phyloP scores from a whole-genome alignment of 1,140 invertebrate genomes.

The Tetranychus urticae region DNA sequence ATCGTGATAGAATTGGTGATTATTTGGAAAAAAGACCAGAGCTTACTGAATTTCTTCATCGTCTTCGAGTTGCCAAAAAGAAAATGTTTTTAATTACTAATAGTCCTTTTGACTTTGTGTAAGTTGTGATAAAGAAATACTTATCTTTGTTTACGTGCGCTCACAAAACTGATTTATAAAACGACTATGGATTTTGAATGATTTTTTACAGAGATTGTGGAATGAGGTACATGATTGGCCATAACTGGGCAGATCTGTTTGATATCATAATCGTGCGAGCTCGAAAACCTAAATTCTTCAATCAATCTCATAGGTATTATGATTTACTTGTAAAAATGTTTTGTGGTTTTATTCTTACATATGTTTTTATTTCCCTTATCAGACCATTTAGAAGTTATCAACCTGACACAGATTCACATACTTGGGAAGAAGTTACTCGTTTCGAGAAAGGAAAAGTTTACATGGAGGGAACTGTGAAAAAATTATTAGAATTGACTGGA shows the following conservation, averaged over 20 bases:
- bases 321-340: neutral
- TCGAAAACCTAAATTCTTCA: constrained; percentile 86
- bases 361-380: constrained; percentile 3
- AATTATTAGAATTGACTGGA: constrained; percentile 68
- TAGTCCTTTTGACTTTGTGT: constrained; percentile 90
- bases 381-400: constrained; percentile 73
- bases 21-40: constrained; percentile 55
- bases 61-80: constrained; percentile 44
- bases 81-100: constrained; percentile 90
- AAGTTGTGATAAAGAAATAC: constrained; percentile 22
- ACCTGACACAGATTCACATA: constrained; percentile 44
- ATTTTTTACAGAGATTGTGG: constrained; percentile 49
- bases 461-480: constrained; percentile 75
- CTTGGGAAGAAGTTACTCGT: constrained; percentile 69
- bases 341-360: neutral
- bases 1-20: constrained; percentile 33
- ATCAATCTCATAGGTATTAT: constrained; percentile 36
- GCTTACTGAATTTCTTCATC: constrained; percentile 46
- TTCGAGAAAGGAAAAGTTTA: constrained; percentile 73
- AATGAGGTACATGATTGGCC: constrained; percentile 65
- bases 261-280: constrained; percentile 85
- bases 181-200: neutral
- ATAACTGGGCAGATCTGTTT: constrained; percentile 71
- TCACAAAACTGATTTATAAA: neutral
- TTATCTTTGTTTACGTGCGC: neutral